These are phyloP conservation scores for Pristionchus arcanus DNA, from an alignment of 2,888 invertebrate species.

Conservation along the genomic window DNA sequence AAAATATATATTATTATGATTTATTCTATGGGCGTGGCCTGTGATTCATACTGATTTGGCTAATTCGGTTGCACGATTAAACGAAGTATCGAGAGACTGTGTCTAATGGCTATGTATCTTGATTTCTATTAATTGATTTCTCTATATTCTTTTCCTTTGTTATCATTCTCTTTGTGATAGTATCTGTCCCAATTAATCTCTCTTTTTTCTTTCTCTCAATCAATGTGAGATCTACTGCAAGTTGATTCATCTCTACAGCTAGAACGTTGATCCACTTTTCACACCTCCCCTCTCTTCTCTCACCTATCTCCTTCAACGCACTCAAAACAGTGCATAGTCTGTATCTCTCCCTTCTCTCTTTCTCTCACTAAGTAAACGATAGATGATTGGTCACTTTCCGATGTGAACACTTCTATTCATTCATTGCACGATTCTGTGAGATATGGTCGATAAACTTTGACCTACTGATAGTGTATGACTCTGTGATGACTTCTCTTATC, in stretches of 20 bases:
- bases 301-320: background rate
- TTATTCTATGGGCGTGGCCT: background rate
- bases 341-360: conserved; percentile 20
- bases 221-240: background rate
- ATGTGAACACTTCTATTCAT: background rate
- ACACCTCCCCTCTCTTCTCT: conserved; percentile 34
- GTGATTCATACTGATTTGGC: background rate
- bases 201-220: conserved; percentile 43
- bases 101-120: background rate
- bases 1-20: background rate
- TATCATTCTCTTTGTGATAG: conserved; percentile 13
- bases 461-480: background rate
- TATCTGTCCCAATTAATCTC: background rate
- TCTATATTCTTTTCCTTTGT: conserved; percentile 12
- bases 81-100: background rate
- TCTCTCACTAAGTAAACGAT: conserved; percentile 48
- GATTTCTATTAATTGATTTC: conserved; percentile 1
- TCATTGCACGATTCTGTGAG: background rate
- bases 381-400: conserved; percentile 25
- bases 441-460: background rate
- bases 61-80: background rate
- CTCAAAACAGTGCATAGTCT: conserved; percentile 41
- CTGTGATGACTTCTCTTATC: conserved; percentile 18
- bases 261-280: conserved; percentile 21
- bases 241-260: background rate